phyloP scores from a whole-genome alignment of 2,797 vertebrate genomes.

The Tenualosa ilisha region DNA sequence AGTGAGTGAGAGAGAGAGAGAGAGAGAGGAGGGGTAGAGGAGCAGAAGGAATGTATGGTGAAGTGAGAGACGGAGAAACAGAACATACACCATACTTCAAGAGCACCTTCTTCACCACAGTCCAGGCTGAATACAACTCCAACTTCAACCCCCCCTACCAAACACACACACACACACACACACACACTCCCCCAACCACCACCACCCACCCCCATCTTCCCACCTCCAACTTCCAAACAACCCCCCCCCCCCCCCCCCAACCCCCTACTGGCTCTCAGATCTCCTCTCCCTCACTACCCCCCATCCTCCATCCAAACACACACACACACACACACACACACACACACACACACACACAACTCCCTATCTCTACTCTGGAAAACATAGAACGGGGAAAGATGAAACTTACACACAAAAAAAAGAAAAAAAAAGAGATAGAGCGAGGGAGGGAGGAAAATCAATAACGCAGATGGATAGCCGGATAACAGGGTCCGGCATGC shows the following conservation, averaged over 20 bases:
- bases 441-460: conserved; percentile 65
- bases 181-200: conserved; percentile 31
- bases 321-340: background rate
- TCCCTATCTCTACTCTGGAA: conserved; percentile 61
- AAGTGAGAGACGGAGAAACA: conserved; percentile 47
- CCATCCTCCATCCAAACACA: conserved; percentile 39
- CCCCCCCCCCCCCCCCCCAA: conserved; percentile 44
- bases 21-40: conserved; percentile 54
- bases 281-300: conserved; percentile 66
- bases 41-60: conserved; percentile 30
- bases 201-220: background rate
- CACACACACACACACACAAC: conserved; percentile 28
- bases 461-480: conserved; percentile 82
- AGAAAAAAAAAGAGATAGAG: background rate
- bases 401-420: conserved; percentile 70
- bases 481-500: conserved; percentile 82
- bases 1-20: conserved; percentile 49
- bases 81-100: conserved; percentile 62
- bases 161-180: conserved; percentile 58
- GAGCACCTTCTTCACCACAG: conserved; percentile 64
- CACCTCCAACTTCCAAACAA: conserved; percentile 43
- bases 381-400: conserved; percentile 73
- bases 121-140: conserved; percentile 61
- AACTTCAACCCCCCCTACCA: conserved; percentile 61
- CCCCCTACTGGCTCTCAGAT: conserved; percentile 68